phyloP scores from a whole-genome alignment of 2,888 invertebrate species.

The Nebria salina region DNA sequence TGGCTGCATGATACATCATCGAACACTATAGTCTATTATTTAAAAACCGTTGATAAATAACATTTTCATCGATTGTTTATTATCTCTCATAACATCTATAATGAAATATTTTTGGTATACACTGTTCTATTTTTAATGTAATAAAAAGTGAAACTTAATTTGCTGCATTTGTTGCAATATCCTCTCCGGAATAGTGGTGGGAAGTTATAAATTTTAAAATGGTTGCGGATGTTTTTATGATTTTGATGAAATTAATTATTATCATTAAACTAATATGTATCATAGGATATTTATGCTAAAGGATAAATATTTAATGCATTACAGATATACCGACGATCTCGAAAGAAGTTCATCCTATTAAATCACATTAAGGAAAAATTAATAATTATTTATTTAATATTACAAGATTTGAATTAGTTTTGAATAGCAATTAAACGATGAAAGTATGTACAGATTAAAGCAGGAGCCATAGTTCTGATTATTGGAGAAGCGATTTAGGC shows the following conservation, averaged over 20 bases:
- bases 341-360: too few relatives aligned
- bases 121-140: background rate
- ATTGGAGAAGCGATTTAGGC: too few relatives aligned
- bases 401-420: too few relatives aligned
- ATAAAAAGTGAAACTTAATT: background rate
- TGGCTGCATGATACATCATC: too few relatives aligned
- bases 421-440: too few relatives aligned
- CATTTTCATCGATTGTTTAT: background rate
- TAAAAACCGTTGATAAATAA: background rate
- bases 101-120: background rate
- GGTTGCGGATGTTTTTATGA: background rate
- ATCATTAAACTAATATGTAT: background rate
- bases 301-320: too few relatives aligned
- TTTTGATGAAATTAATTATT: background rate
- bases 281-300: too few relatives aligned
- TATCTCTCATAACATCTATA: background rate
- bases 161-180: background rate
- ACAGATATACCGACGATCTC: too few relatives aligned
- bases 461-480: too few relatives aligned
- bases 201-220: background rate
- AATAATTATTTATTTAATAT: too few relatives aligned
- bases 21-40: background rate
- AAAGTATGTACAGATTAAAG: too few relatives aligned
- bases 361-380: too few relatives aligned
- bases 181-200: background rate